phyloP scores from a whole-genome alignment of 2,888 invertebrate genomes.

The Drosophila melanocephala region DNA sequence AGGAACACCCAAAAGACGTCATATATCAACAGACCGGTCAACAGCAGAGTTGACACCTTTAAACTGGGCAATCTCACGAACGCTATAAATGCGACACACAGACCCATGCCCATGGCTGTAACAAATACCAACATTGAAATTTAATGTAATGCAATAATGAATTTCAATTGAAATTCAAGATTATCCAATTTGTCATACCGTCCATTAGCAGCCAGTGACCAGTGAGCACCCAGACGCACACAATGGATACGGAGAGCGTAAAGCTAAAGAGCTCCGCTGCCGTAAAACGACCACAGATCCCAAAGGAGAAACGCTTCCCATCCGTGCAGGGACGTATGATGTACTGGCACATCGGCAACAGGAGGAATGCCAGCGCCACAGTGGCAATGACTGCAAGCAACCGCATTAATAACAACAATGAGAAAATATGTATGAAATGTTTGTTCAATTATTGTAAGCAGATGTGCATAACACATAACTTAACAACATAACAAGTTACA shows the following conservation, averaged over 20 bases:
- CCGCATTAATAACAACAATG: neutral
- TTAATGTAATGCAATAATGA: neutral
- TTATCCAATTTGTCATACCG: constrained; percentile 86
- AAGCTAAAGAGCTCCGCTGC: constrained; percentile 97
- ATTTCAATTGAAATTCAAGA: neutral
- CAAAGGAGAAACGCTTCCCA: constrained; percentile 94
- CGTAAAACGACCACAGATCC: constrained; percentile 96
- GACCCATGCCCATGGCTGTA: constrained; percentile 98
- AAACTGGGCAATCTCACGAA: constrained; percentile 97
- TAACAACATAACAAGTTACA: constrained; percentile 59
- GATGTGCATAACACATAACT: neutral
- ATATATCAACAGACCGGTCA: constrained; percentile 96
- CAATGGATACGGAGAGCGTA: constrained; percentile 95
- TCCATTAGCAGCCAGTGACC: constrained; percentile 99
- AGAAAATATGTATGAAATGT: neutral
- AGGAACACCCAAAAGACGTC: constrained; percentile 99
- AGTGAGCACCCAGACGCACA: constrained; percentile 98
- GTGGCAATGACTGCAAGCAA: constrained; percentile 94
- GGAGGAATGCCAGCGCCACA: constrained; percentile 97
- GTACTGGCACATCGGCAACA: constrained; percentile 99
- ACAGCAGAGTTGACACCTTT: constrained; percentile 96
- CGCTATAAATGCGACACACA: constrained; percentile 99
- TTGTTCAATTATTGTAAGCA: neutral
- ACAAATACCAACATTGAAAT: constrained; percentile 27
- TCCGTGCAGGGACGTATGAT: constrained; percentile 94